Base-by-base conservation (phyloP, 2,888 invertebrate genomes). In the Temnothorax ravouxi region DNA sequence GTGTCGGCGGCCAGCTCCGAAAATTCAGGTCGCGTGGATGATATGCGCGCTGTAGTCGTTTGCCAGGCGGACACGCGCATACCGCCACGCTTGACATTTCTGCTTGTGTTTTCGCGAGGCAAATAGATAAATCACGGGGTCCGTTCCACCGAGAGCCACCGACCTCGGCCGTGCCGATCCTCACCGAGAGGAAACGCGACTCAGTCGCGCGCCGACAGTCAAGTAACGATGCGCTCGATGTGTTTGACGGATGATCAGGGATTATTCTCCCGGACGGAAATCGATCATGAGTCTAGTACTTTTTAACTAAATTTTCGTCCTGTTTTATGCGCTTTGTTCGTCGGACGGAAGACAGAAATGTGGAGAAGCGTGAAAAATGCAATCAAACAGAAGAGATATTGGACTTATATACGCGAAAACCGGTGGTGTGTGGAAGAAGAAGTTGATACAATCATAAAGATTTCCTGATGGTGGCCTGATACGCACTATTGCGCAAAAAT, bases 11-110 rank as follows among this genome's bases (percentile, higher is more conserved):
- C 29, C 47, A 29, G 50, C 66, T n/a, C 74, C 41, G 21, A 72
- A 80, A 89, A 88, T 87, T 18, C 86, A 64, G 85, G 85, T 86
- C 85, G 85, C 81, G 79, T 67, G 86, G 83, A 88, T 88, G 83
- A 88, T 88, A 84, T 85, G 84, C 81, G 50, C 85, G 76, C 61
- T 69, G 80, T n/a, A n/a, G n/a, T 81, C 83, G 85, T 86, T 88
- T 87, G 87, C 84, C 87, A 83, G 84, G 77, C 52, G 62, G 59
- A 71, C 38, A 61, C 66, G 67, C 61, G 34, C 71, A n/a, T n/a
- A 62, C n/a, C 38, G 61, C n/a, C n/a, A 15, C 59, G 87, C 25
- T 66, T 76, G 84, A 84, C 76, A 74, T 69, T 59, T 59, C 64
- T 44, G 47, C 56, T 59, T 56, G n/a, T 76, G 50, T 77, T 56